A percentile compares a stretch with the other conserved stretches of the same genome.
These are phyloP conservation scores for Trichogramma pretiosum DNA, from an alignment of 1,140 invertebrate genomes.

Conservation along the genomic window DNA sequence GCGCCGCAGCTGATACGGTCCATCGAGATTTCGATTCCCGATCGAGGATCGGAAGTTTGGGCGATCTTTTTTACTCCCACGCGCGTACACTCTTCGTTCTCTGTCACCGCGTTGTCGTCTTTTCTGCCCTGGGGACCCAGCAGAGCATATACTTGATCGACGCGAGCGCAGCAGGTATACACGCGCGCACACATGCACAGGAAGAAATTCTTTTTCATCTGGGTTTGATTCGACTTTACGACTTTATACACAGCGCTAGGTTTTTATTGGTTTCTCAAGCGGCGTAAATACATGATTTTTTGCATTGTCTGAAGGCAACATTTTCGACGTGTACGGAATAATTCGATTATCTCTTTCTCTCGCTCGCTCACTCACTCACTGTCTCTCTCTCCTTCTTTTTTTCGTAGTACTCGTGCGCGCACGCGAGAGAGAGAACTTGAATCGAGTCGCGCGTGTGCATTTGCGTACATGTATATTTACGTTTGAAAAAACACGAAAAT, in stretches of 20 bases:
- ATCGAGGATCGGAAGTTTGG: conserved; percentile 4
- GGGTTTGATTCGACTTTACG: not conserved
- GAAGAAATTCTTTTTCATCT: not conserved
- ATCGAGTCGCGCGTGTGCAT: no score
- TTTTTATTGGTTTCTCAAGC: not conserved
- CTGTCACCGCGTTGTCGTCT: conserved; percentile 8
- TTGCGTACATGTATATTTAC: no score
- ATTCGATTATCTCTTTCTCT: no score
- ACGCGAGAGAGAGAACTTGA: no score
- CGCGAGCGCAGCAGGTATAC: no score
- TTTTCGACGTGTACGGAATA: no score
- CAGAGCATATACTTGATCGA: conserved; percentile 8
- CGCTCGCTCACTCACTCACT: no score
- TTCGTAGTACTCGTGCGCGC: no score
- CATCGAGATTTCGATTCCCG: conserved; percentile 14
- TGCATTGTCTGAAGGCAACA: no score
- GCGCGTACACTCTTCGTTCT: not conserved
- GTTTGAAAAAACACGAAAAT: no score
- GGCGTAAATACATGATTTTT: not conserved
- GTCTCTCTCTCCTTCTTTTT: no score
- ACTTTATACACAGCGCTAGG: not conserved
- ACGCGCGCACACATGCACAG: not conserved
- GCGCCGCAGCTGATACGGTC: conserved; percentile 5
- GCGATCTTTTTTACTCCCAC: not conserved
- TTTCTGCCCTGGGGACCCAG: not conserved